phyloP scores from a whole-genome alignment of 1,140 invertebrate species.

The Hycleus phaleratus region DNA sequence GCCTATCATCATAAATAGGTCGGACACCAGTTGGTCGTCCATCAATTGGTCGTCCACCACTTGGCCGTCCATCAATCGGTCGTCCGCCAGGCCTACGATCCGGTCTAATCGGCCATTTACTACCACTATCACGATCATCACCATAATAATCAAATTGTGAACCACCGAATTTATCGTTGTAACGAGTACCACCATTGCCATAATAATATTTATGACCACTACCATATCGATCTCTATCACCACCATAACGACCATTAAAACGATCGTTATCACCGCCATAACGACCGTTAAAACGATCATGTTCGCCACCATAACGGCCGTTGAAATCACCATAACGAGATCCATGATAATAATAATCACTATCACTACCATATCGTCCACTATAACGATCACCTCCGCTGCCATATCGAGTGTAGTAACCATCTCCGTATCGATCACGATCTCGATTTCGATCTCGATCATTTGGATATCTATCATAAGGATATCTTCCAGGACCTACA shows the following conservation, averaged over 20 bases:
- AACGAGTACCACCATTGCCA: conserved; percentile 12
- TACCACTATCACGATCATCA: conserved; percentile 33
- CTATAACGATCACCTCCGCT: conserved; percentile 36
- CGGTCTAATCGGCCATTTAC: conserved; percentile 32
- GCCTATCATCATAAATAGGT: conserved; percentile 25
- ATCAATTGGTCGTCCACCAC: conserved; percentile 13
- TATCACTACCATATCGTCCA: conserved; percentile 31
- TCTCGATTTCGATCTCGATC: conserved; percentile 26
- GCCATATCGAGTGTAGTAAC: conserved; percentile 18
- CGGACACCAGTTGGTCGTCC: conserved; percentile 32
- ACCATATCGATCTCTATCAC: conserved; percentile 34
- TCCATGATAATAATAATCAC: conserved; percentile 34
- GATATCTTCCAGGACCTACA: conserved; percentile 24
- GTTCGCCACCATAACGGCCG: conserved; percentile 29
- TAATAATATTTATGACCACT: conserved; percentile 11
- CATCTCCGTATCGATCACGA: conserved; percentile 40
- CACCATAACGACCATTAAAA: conserved; percentile 25
- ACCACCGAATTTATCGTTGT: conserved; percentile 17
- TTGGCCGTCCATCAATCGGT: conserved; percentile 4
- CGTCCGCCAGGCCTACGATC: conserved; percentile 28
- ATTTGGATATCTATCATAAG: conserved; percentile 32
- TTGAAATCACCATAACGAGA: conserved; percentile 41
- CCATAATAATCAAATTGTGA: conserved; percentile 29
- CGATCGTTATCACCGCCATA: conserved; percentile 37
- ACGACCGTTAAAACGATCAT: conserved; percentile 38